Conservation (phyloP, 1,140 invertebrate genomes). For the Drosophila tsacasi region DNA sequence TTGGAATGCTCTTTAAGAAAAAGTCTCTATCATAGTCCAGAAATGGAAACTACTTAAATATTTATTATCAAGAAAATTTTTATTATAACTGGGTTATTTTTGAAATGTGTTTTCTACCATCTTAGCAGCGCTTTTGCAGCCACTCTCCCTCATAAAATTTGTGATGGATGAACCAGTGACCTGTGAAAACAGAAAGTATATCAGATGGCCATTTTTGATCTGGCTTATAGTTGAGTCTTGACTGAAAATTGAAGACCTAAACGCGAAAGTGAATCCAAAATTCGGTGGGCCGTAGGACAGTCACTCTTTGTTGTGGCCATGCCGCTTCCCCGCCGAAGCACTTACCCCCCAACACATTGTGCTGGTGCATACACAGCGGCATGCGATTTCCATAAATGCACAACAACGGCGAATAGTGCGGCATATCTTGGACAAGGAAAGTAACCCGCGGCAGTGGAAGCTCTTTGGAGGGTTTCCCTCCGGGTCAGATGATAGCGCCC, state of each 20-base stretch:
- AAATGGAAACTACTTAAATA: neutral
- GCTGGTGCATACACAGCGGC: slow-evolving; percentile 17
- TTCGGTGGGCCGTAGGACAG: neutral
- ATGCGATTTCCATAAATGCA: slow-evolving; percentile 75
- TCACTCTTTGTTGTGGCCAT: slow-evolving; percentile 37
- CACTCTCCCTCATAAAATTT: too few relatives aligned
- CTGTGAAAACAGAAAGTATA: too few relatives aligned
- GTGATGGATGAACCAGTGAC: too few relatives aligned
- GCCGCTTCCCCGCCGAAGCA: slow-evolving; percentile 41
- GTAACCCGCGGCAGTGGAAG: slow-evolving; percentile 8
- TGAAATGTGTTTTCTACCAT: too few relatives aligned
- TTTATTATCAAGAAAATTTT: too few relatives aligned
- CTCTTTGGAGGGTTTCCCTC: slow-evolving; percentile 12
- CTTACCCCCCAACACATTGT: slow-evolving; percentile 35
- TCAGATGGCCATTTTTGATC: too few relatives aligned
- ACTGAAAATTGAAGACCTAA: neutral
- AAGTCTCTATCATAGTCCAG: neutral
- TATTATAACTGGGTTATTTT: too few relatives aligned
- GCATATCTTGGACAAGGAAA: slow-evolving; percentile 44
- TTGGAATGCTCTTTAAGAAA: neutral
- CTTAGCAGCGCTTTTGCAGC: too few relatives aligned
- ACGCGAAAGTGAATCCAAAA: slow-evolving; percentile 1
- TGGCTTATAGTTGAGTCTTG: too few relatives aligned
- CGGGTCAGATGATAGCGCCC: slow-evolving; percentile 16
- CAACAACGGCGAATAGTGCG: slow-evolving; percentile 43